Evolutionary conservation across 2,888 invertebrate genomes (phyloP).

Genomic region (Tetrapedia diversipes): DNA sequence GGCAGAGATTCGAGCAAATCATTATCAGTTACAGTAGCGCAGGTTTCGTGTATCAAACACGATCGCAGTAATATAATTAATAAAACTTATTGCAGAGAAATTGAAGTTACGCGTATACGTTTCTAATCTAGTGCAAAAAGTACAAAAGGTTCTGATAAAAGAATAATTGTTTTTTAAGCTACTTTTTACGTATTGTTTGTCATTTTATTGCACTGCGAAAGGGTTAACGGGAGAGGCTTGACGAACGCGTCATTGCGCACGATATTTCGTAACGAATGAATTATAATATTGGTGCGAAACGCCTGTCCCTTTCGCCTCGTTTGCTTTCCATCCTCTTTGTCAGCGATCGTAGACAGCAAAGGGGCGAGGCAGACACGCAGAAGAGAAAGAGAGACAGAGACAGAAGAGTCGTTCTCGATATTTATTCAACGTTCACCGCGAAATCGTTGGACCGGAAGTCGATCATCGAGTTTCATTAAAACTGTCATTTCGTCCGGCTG

Average conservation of each 20-base stretch:
- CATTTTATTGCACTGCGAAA: too few species aligned
- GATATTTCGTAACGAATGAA: slow-evolving; percentile 54
- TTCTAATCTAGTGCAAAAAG: too few species aligned
- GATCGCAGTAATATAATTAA: too few species aligned
- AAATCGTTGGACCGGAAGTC: slow-evolving; percentile 59
- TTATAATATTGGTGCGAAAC: slow-evolving; percentile 56
- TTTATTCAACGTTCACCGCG: slow-evolving; percentile 58
- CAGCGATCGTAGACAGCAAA: not conserved
- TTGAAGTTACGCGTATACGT: too few species aligned
- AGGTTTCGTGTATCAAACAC: too few species aligned
- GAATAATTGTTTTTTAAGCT: too few species aligned
- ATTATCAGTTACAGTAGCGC: too few species aligned
- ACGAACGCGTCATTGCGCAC: slow-evolving; percentile 7
- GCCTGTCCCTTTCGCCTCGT: slow-evolving; percentile 13
- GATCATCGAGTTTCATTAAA: slow-evolving; percentile 65
- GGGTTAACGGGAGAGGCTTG: slow-evolving; percentile 14
- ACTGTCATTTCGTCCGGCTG: slow-evolving; percentile 47
- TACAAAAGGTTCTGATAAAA: too few species aligned
- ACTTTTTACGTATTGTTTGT: too few species aligned
- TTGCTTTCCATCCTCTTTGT: slow-evolving; percentile 38
- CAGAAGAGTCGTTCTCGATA: slow-evolving; percentile 31
- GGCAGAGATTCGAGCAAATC: too few species aligned
- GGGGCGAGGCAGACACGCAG: not conserved
- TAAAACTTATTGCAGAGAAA: too few species aligned
- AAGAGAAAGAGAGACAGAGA: not conserved